These are phyloP conservation scores for Xanthia icteritia DNA, from an alignment of 2,888 invertebrate genomes.

Conservation along the genomic window DNA sequence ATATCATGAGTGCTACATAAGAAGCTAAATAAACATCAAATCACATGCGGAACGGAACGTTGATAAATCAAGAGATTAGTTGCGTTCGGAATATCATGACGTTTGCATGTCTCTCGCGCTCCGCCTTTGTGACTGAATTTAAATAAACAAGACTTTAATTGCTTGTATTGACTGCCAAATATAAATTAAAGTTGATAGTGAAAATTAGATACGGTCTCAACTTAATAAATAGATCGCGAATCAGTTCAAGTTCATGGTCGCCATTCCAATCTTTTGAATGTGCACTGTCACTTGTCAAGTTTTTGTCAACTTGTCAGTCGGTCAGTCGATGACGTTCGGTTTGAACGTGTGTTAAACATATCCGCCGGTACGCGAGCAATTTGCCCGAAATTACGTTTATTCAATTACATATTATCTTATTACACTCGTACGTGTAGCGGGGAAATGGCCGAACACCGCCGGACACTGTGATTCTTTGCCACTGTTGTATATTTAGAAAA, in stretches of 20 bases:
- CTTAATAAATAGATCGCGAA: conserved; percentile 55
- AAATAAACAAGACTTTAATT: conserved; percentile 47
- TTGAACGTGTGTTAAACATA: conserved; percentile 79
- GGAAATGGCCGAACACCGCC: conserved; percentile 77
- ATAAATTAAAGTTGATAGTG: conserved; percentile 50
- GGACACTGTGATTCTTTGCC: conserved; percentile 77
- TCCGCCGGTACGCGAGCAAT: conserved; percentile 79
- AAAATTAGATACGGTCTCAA: conserved; percentile 46
- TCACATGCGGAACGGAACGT: conserved; percentile 77
- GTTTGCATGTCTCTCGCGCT: conserved; percentile 59
- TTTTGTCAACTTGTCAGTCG: conserved; percentile 81
- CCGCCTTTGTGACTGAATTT: conserved; percentile 36
- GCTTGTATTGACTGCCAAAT: conserved; percentile 42
- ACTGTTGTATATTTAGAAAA: conserved; percentile 73
- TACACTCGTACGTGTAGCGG: conserved; percentile 74
- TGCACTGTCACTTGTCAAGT: conserved; percentile 78
- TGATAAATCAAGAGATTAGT: conserved; percentile 72
- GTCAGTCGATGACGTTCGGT: conserved; percentile 81
- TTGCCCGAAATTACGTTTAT: conserved; percentile 86
- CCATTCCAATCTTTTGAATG: conserved; percentile 74
- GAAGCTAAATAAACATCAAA: conserved; percentile 68
- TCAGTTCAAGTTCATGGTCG: conserved; percentile 84
- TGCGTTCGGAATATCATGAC: conserved; percentile 75
- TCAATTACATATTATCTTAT: conserved; percentile 87
- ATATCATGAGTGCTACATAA: conserved; percentile 58